phyloP scores from a whole-genome alignment of 2,113 vertebrate species.

The Gymnobelideus leadbeateri region DNA sequence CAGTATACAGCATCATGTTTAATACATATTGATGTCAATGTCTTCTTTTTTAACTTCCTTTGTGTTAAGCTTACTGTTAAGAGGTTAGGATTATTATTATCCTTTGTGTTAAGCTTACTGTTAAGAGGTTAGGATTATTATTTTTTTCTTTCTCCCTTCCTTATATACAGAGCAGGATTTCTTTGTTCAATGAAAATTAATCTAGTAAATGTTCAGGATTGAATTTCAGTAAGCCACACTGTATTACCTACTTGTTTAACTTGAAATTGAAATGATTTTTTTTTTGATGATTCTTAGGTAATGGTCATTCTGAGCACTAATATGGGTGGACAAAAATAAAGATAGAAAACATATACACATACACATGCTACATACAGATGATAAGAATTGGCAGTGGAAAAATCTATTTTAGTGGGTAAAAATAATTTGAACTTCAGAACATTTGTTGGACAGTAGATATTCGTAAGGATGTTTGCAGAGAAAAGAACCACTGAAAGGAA shows the following conservation, averaged over 20 bases:
- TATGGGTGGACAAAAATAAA: constrained; percentile 69
- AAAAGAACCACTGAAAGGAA: background rate
- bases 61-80: constrained; percentile 63
- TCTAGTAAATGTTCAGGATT: constrained; percentile 67
- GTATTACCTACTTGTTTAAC: constrained; percentile 62
- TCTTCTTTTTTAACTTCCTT: constrained; percentile 66
- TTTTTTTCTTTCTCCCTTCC: constrained; percentile 40
- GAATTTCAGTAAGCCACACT: constrained; percentile 60
- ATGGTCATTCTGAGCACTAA: constrained; percentile 64
- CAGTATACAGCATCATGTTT: constrained; percentile 50
- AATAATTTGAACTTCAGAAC: constrained; percentile 24
- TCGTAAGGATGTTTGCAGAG: constrained; percentile 43
- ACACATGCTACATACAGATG: constrained; percentile 25
- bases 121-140: constrained; percentile 34
- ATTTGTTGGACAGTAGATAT: constrained; percentile 19
- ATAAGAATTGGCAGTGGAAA: background rate
- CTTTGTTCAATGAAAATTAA: constrained; percentile 63
- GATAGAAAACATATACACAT: constrained; percentile 4
- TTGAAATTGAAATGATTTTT: constrained; percentile 59
- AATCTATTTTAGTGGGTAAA: constrained; percentile 37
- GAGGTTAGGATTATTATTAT: no score
- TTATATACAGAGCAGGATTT: constrained; percentile 57
- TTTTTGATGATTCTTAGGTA: constrained; percentile 64
- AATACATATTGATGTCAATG: constrained; percentile 58
- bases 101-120: constrained; percentile 65